Base-by-base conservation (phyloP, 2,113 vertebrate species). In the Boulengeromyrus knoepffleri region DNA sequence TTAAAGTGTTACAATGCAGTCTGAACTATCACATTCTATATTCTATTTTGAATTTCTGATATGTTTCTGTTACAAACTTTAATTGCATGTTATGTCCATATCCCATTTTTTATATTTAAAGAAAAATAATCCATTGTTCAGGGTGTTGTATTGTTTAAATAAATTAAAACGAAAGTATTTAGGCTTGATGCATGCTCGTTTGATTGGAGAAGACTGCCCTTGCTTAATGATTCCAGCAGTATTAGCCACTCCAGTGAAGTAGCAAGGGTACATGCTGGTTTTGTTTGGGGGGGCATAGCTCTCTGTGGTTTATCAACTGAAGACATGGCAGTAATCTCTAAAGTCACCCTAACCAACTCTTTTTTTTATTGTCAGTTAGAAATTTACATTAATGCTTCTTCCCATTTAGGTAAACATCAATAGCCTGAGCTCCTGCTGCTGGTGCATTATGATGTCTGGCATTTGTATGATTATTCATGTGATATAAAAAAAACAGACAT, bases 251-350 rank as follows among this genome's bases (percentile, higher is more conserved):
- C 13, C 31, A 83, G 77, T 83, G 5, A 42, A 45, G 77, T 45
- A 45, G 39, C 7, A 24, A 46, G 17, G 45, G 83, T 85, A 85
- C 21, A 10, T n/a, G 83, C 15, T 80, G 74, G 13, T 42, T 80
- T 19, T 70, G 1, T 66, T 66, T 66, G 42, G 1, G 52, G 84
- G 84, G 42, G 53, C 5, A 21, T 21, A 8, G 8, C 31, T 31
- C 24, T 27, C 50, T 36, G 56, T 87, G 80, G 83, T 31, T 80
- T 47, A 53, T n/a, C 88, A 84, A 24, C 62, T 47, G 31, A 42
- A 58, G 4, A 93, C 92, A 91, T 92, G 13, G 91, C 89, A 95
- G 93, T 95, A 94, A 95, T 94, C 92, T 90, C 92, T 92, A 90
- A 89, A 95, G 83, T 45, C 56, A 45, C 62, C 89, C 31, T 7